These are phyloP conservation scores for Kradibia gibbosae DNA, from an alignment of 1,140 invertebrate species.

Conservation along the genomic window DNA sequence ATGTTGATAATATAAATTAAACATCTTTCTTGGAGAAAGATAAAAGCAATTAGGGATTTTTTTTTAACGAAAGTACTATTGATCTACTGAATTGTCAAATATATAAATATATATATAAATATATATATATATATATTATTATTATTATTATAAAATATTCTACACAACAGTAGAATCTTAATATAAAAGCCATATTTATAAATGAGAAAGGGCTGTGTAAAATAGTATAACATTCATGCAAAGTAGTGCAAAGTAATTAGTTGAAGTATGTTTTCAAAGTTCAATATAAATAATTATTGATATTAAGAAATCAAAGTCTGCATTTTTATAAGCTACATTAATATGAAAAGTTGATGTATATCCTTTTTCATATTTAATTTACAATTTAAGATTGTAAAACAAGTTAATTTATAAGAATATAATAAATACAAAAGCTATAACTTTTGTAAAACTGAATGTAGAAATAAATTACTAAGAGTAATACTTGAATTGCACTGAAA, in stretches of 20 bases:
- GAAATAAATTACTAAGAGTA: not conserved
- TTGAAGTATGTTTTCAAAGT: conserved; percentile 22
- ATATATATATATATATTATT: no score
- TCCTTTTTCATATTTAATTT: conserved; percentile 39
- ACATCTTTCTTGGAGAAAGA: conserved; percentile 29
- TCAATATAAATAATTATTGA: conserved; percentile 26
- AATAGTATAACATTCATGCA: conserved; percentile 40
- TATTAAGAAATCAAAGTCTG: conserved; percentile 47
- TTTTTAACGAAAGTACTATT: conserved; percentile 24
- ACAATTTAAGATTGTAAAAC: conserved; percentile 32
- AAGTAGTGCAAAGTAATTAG: conserved; percentile 30
- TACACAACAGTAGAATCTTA: conserved; percentile 5
- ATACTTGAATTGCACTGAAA: not conserved
- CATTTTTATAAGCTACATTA: conserved; percentile 43
- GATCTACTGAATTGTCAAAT: conserved; percentile 19
- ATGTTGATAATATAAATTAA: conserved; percentile 51
- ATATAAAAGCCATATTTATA: conserved; percentile 25
- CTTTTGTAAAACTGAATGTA: conserved; percentile 36
- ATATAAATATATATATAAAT: conserved; percentile 33
- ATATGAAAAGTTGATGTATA: conserved; percentile 29
- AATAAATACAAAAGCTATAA: conserved; percentile 29
- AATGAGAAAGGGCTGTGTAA: conserved; percentile 41
- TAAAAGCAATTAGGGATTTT: conserved; percentile 31
- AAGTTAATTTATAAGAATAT: conserved; percentile 12
- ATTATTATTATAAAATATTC: conserved; percentile 24